A percentile compares a stretch with the other conserved stretches of the same genome.
phyloP scores from a whole-genome alignment of 2,113 vertebrate genomes.

The Pachypanchax playfairii region DNA sequence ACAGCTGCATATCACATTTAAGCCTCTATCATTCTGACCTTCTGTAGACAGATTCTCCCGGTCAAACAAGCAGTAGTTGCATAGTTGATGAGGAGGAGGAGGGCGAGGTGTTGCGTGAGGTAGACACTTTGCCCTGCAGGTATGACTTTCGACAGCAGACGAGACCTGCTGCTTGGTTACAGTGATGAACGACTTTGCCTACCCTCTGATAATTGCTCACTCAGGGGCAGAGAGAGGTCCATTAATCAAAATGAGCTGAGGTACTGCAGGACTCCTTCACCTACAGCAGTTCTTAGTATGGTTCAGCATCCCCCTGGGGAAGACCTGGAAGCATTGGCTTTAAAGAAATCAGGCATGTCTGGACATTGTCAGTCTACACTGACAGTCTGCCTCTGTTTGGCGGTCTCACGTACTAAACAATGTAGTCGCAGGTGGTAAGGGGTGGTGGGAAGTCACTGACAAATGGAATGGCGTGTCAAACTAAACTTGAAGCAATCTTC shows the following conservation, averaged over 20 bases:
- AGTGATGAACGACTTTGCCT: constrained; percentile 82
- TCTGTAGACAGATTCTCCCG: constrained; percentile 28
- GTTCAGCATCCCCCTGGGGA: constrained; percentile 45
- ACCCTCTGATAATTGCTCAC: constrained; percentile 85
- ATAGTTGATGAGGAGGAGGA: constrained; percentile 20
- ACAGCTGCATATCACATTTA: constrained; percentile 14
- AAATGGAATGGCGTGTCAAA: constrained; percentile 36
- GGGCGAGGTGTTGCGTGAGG: constrained; percentile 27
- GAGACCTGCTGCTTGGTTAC: constrained; percentile 69
- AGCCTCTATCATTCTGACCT: constrained; percentile 35
- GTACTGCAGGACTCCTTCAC: constrained; percentile 66
- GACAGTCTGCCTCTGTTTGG: constrained; percentile 29
- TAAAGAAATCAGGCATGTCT: constrained; percentile 38
- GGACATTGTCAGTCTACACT: constrained; percentile 47
- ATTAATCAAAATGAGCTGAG: constrained; percentile 83
- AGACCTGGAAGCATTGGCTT: constrained; percentile 51
- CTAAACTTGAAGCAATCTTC: constrained; percentile 48
- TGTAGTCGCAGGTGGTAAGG: constrained; percentile 6
- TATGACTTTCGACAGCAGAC: constrained; percentile 66
- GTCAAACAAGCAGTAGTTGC: constrained; percentile 34
- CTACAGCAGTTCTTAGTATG: constrained; percentile 50
- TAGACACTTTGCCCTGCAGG: constrained; percentile 54
- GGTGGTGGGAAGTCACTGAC: constrained; percentile 21
- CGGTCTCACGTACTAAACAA: constrained; percentile 32
- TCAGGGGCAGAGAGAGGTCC: constrained; percentile 83